Base-by-base conservation (phyloP, 2,113 vertebrate genomes). In the Zapornia atra region DNA sequence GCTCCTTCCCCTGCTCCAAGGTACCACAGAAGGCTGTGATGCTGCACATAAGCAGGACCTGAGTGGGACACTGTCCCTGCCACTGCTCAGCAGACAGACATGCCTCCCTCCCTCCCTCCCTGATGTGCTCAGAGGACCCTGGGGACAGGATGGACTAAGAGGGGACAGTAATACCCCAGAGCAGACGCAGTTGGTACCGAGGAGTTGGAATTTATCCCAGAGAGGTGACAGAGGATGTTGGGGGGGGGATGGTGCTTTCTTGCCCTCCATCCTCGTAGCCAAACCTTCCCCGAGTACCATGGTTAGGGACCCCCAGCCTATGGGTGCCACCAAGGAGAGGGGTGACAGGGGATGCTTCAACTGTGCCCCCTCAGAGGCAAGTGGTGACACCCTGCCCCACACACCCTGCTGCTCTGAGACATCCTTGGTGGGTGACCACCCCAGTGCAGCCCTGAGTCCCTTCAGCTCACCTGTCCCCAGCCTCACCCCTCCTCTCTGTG, bases 141-240 rank as follows among this genome's bases (percentile, higher is more conserved):
- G 26, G 15, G 34, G 13, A 18, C 12, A 75, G 54, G 57, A 31
- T 8, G 10, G 9, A 5, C 61, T 33, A 38, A 26, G 40, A 36
- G 14, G 21, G 21, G 40, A 12, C 24, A 34, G 38, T 3, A 1
- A 19, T 11, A 20, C 31, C 56, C 36, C 72, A 11, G 51, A 42
- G 51, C 0, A 0, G 66, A 68, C 53, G 9, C 1, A 1, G 24
- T 38, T 33, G 48, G n/a, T 11, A 20, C 33, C 61, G 14, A 59
- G 36, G 40, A 42, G 48, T 5, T n/a, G 40, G 15, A 6, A 3
- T 86, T 69, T 18, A 60, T 19, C 44, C 50, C 50, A n/a, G 15
- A 48, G 48, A 54, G 11, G 19, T 16, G 59, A 28, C 50, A 56
- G 22, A 18, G 11, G 3, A 4, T 16, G 2, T 48, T 13, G 73